Base-by-base conservation (phyloP, 2,888 invertebrate species). In the Lithophane leautieri region DNA sequence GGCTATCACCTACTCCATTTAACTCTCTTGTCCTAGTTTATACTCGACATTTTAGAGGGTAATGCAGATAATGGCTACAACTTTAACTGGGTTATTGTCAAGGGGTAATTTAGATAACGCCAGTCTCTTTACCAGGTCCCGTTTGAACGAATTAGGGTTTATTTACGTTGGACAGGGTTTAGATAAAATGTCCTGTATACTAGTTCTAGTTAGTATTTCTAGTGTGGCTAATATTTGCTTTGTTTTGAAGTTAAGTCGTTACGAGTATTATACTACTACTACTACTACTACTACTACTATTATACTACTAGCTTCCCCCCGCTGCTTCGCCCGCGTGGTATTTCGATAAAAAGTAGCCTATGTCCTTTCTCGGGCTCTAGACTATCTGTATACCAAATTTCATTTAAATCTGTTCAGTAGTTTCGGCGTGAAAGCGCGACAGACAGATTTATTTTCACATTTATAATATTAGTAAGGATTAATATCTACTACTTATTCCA, bases 81-180 rank as follows among this genome's bases (percentile, higher is more conserved):
- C 25, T 80, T 72, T 28, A 84, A 83, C 77, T 73, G 54, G 76
- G 86, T 86, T 84, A 80, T 75, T 75, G 80, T 77, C 83, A 80
- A 70, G 70, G 80, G 80, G 68, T 80, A 61, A 76, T 80, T 79
- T 73, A 79, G 86, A 83, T 86, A 86, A 63, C 70, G 72, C 68
- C 63, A 73, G 77, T 69, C 63, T 70, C 63, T 73, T 54, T 44
- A 70, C 65, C 62, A 79, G 79, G 71, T 70, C 42, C 19, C 50
- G 14, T 79, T 71, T 72, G 25, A 63, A 67, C 69, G n/a, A 44
- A 28, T 62, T 70, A 70, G 65, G 52, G 58, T 66, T 73, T 73
- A 67, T 76, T 80, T 63, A 63, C 28, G 12, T 54, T 52, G 22
- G 28, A 34, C 40, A 47, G 40, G 44, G 50, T 63, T 60, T 28